phyloP scores from a whole-genome alignment of 2,888 invertebrate genomes.

The Dynastes maya region DNA sequence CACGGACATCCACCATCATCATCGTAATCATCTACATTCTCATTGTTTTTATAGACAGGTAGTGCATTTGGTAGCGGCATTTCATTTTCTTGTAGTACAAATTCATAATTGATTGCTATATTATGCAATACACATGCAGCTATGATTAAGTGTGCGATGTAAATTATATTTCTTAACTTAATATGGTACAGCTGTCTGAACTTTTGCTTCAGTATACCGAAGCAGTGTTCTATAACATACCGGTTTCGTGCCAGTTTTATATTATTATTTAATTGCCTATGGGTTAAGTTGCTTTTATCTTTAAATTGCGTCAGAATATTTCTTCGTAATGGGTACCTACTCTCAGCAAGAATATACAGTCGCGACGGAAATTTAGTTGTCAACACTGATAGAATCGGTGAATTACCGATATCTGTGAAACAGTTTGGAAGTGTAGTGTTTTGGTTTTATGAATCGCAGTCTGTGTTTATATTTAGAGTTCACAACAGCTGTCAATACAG shows the following conservation, averaged over 20 bases:
- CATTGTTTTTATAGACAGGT: too few species aligned
- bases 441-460: too few species aligned
- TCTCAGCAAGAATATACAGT: too few species aligned
- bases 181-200: constrained; percentile 51
- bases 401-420: too few species aligned
- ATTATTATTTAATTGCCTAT: constrained; percentile 43
- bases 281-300: constrained; percentile 38
- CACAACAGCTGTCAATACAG: too few species aligned
- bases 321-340: constrained; percentile 24
- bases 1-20: too few species aligned
- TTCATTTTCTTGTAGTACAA: not conserved
- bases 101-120: constrained; percentile 44
- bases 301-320: constrained; percentile 46
- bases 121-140: constrained; percentile 54
- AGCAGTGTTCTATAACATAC: constrained; percentile 15
- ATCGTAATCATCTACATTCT: too few species aligned
- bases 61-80: not conserved
- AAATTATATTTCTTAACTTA: constrained; percentile 42
- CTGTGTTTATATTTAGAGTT: too few species aligned
- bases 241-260: constrained; percentile 36
- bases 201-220: constrained; percentile 48
- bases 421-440: too few species aligned
- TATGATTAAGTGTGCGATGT: constrained; percentile 52
- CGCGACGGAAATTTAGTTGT: too few species aligned
- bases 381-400: too few species aligned